These are phyloP conservation scores for Helostoma temminkii DNA, from an alignment of 2,797 vertebrate genomes.

Conservation along the genomic window DNA sequence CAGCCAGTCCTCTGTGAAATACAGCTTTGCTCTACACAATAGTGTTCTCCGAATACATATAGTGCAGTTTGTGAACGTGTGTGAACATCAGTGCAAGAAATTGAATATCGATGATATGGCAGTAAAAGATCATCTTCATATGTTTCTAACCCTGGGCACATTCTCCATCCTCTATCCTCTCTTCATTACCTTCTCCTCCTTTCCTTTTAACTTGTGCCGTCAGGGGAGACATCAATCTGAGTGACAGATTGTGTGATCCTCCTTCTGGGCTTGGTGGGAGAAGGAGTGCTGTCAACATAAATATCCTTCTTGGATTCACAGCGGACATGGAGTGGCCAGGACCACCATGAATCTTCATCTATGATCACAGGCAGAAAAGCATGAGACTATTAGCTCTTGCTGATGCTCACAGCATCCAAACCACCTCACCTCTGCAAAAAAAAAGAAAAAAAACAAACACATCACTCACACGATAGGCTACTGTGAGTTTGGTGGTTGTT, in stretches of 20 bases:
- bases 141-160: constrained; percentile 46
- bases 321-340: constrained; percentile 55
- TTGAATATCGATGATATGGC: constrained; percentile 53
- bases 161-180: constrained; percentile 42
- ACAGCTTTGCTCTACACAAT: constrained; percentile 48
- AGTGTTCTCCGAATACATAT: constrained; percentile 37
- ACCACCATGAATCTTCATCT: constrained; percentile 65
- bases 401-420: background rate
- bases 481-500: too few relatives aligned
- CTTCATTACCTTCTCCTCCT: constrained; percentile 68
- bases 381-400: constrained; percentile 25
- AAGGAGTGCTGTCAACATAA: constrained; percentile 78
- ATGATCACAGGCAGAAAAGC: constrained; percentile 43
- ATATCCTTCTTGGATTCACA: constrained; percentile 63
- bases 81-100: constrained; percentile 58
- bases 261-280: constrained; percentile 70
- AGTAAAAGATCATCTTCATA: constrained; percentile 56
- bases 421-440: constrained; percentile 2
- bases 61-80: constrained; percentile 29
- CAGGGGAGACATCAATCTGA: constrained; percentile 76
- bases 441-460: too few relatives aligned
- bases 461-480: constrained; percentile 17
- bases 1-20: constrained; percentile 61
- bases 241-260: constrained; percentile 77
- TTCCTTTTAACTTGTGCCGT: constrained; percentile 70